Conservation (phyloP, 1,140 invertebrate species). For the Argopecten irradians region DNA sequence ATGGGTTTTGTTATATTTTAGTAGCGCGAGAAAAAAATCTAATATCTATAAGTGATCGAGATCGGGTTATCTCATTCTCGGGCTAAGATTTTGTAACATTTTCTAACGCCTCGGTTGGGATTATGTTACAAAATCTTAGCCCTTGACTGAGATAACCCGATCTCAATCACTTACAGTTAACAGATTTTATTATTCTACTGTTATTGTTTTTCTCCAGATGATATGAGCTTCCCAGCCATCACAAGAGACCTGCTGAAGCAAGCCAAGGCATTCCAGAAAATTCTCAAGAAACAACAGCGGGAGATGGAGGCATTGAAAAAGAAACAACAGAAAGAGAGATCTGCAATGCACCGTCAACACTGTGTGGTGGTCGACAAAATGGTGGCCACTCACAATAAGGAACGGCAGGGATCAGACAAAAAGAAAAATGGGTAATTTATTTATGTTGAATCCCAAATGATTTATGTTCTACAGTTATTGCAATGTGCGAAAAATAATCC, state of each 20-base stretch:
- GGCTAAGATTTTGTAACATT: too few species aligned
- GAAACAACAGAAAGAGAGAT: slow-evolving; percentile 94
- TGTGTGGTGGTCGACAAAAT: slow-evolving; percentile 96
- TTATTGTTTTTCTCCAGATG: slow-evolving; percentile 49
- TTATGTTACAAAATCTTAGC: too few species aligned
- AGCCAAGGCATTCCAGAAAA: slow-evolving; percentile 96
- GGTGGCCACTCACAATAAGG: slow-evolving; percentile 79
- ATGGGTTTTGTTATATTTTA: too few species aligned
- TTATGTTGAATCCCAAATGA: background rate
- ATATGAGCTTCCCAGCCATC: slow-evolving; percentile 84
- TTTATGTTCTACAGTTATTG: background rate
- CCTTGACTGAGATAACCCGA: too few species aligned
- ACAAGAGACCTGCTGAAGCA: slow-evolving; percentile 91
- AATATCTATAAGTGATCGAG: too few species aligned
- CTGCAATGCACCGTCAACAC: slow-evolving; percentile 94
- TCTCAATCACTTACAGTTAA: too few species aligned
- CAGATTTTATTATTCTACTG: background rate
- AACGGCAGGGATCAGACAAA: slow-evolving; percentile 43
- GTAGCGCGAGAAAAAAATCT: too few species aligned
- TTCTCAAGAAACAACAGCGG: slow-evolving; percentile 97
- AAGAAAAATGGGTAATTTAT: slow-evolving; percentile 72
- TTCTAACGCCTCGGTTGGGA: too few species aligned
- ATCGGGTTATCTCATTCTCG: too few species aligned
- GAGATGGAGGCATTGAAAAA: slow-evolving; percentile 95
- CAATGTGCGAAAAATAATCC: slow-evolving; percentile 12